phyloP scores from a whole-genome alignment of 2,113 vertebrate species.

The Ictalurus furcatus region DNA sequence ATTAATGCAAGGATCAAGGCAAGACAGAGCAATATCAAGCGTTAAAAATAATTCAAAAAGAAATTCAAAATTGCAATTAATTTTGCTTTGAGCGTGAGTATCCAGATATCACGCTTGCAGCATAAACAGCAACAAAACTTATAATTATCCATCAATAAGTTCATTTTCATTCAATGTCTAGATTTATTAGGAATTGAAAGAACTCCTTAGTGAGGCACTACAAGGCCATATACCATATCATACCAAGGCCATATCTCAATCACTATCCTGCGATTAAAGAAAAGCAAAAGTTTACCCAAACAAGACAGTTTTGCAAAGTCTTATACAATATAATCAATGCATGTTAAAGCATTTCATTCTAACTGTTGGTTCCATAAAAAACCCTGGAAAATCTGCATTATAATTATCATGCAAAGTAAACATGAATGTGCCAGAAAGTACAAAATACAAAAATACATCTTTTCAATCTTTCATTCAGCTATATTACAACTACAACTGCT shows the following conservation, averaged over 20 bases:
- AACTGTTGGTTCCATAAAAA: constrained; percentile 27
- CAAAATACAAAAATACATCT: constrained; percentile 43
- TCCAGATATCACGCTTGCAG: constrained; percentile 37
- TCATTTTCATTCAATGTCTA: constrained; percentile 23
- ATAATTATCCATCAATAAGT: constrained; percentile 33
- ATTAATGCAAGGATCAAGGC: constrained; percentile 13
- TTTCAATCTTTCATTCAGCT: constrained; percentile 24
- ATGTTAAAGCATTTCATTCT: constrained; percentile 27
- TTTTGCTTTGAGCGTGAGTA: constrained; percentile 16
- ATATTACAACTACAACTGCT: constrained; percentile 25
- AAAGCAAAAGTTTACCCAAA: constrained; percentile 19
- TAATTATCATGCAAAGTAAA: constrained; percentile 27
- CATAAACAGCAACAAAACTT: constrained; percentile 41
- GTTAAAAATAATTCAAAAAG: neutral
- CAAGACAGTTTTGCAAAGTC: constrained; percentile 15
- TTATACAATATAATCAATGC: constrained; percentile 24
- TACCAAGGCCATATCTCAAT: neutral
- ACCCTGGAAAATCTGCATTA: constrained; percentile 28
- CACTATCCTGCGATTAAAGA: neutral
- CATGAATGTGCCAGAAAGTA: constrained; percentile 31
- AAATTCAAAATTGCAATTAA: constrained; percentile 2
- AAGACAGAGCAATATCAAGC: neutral
- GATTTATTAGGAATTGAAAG: constrained; percentile 19
- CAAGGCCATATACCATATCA: constrained; percentile 7
- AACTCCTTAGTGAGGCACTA: constrained; percentile 33